Evolutionary conservation across 53 echinoderm and acorn worm species (phyloP), one percentile per base, ranked within the genome.

Genomic region (Temnopleurus reevesii): DNA sequence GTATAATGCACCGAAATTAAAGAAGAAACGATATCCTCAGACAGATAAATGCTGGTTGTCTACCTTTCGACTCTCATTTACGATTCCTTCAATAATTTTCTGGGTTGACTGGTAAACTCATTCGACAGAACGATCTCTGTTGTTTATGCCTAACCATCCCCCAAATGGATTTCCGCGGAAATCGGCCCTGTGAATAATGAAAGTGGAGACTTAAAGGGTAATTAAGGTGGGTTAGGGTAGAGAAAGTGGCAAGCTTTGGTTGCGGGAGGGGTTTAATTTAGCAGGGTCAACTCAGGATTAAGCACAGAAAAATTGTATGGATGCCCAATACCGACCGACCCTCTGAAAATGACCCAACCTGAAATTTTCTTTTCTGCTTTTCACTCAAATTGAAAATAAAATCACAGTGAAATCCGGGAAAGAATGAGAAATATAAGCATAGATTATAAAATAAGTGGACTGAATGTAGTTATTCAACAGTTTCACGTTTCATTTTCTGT

Each of bases 121-220:
- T 79, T 30, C 13, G 79, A 49, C 79, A 79, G 79, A 28, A 35
- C 30, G 30, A 28, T 49, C 29, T 23, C 51, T 47, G 28, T 47
- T 79, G 79, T 79, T 79, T 79, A 79, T 79, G 79, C 46, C 79
- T 79, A 46, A 79, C 38, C 79, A 79, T 35, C 79, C 49, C 49
- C 46, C 49, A 79, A 79, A 79, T 47, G 79, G 79, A 29, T 79
- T 79, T 79, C 79, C 30, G 28, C 3, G 36, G 49, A 51, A 47
- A 79, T 30, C 79, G 17, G 13, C 79, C 79, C 79, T 49, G 25
- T 79, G 79, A 79, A 79, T 79, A 79, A 79, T 79, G 79, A 15
- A 79, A 79, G 79, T 29, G 79, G 79, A 46, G 46, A 15, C 79
- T 79, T 6, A 47, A 79, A 79, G 45, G 17, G 79, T 79, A 47